Conservation (phyloP, 1,140 invertebrate genomes). For the Coboldia fuscipes region DNA sequence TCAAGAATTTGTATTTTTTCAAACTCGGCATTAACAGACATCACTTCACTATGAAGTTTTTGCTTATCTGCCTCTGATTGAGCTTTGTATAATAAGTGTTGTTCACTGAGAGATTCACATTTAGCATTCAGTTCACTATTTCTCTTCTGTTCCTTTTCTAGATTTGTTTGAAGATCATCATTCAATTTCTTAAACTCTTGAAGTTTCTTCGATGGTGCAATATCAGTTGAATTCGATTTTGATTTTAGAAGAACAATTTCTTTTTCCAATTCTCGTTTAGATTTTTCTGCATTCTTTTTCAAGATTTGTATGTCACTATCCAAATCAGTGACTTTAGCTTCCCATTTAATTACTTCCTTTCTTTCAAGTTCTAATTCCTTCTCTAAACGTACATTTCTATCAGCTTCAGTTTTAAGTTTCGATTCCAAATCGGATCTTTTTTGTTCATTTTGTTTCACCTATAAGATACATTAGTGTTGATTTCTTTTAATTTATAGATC, state of each 20-base stretch:
- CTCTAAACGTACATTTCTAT: slow-evolving; percentile 38
- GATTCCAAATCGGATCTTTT: slow-evolving; percentile 11
- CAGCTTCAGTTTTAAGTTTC: slow-evolving; percentile 17
- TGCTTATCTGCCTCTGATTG: slow-evolving; percentile 58
- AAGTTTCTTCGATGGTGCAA: slow-evolving; percentile 25
- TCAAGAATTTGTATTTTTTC: slow-evolving; percentile 10
- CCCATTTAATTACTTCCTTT: slow-evolving; percentile 16
- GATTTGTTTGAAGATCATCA: slow-evolving; percentile 33
- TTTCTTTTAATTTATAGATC: background rate
- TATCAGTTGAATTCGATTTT: slow-evolving; percentile 11
- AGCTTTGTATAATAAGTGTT: slow-evolving; percentile 56
- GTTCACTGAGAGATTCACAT: slow-evolving; percentile 63
- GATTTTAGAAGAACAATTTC: slow-evolving; percentile 26
- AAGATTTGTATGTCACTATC: slow-evolving; percentile 26
- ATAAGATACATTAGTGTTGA: background rate
- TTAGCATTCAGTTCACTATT: slow-evolving; percentile 59
- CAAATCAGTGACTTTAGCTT: slow-evolving; percentile 12
- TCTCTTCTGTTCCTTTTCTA: slow-evolving; percentile 41
- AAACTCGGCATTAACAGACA: slow-evolving; percentile 11
- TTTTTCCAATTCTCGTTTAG: slow-evolving; percentile 21
- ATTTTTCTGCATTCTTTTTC: slow-evolving; percentile 26
- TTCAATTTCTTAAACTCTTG: slow-evolving; percentile 37
- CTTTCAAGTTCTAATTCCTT: slow-evolving; percentile 39
- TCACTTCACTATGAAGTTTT: slow-evolving; percentile 27
- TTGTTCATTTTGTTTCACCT: slow-evolving; percentile 12